Percentiles rank a stretch among this genome's conserved stretches.
Evolutionary conservation across 1,140 invertebrate species (phyloP).

Genomic region (Melipona quadrifasciata): DNA sequence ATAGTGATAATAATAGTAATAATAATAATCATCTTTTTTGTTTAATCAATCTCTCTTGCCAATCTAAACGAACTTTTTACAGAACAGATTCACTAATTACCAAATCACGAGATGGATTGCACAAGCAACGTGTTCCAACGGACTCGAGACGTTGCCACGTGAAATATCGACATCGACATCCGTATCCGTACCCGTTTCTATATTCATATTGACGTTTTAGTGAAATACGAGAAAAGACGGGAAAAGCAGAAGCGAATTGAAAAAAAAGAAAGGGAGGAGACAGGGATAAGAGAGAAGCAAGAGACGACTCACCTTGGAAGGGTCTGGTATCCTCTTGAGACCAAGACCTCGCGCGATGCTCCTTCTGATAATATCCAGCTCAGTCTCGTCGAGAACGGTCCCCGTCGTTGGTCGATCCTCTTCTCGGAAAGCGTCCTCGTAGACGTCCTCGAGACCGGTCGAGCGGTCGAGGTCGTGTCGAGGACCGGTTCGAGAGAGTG

Average conservation of each 20-base stretch:
- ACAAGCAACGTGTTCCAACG: background rate
- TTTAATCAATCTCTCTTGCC: too few species aligned
- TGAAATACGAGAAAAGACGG: background rate
- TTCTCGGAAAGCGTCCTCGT: conserved; percentile 46
- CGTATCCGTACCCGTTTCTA: background rate
- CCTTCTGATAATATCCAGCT: conserved; percentile 76
- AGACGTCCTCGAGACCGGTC: conserved; percentile 45
- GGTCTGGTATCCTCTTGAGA: conserved; percentile 79
- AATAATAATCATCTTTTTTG: background rate
- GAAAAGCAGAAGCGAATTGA: background rate
- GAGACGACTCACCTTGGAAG: conserved; percentile 59
- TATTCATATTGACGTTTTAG: background rate
- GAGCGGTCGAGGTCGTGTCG: conserved; percentile 35
- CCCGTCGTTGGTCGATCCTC: conserved; percentile 31
- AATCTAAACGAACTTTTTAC: background rate
- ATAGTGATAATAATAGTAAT: background rate
- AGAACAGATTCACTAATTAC: background rate
- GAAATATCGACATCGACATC: background rate
- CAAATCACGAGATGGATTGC: background rate
- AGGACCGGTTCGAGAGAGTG: conserved; percentile 13
- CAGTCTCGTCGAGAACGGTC: conserved; percentile 57
- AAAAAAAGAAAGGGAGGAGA: background rate
- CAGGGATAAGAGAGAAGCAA: background rate
- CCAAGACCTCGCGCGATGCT: conserved; percentile 80
- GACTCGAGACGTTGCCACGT: background rate